Base-by-base conservation (phyloP, 2,797 vertebrate genomes). In the Phoxinus dragarum region DNA sequence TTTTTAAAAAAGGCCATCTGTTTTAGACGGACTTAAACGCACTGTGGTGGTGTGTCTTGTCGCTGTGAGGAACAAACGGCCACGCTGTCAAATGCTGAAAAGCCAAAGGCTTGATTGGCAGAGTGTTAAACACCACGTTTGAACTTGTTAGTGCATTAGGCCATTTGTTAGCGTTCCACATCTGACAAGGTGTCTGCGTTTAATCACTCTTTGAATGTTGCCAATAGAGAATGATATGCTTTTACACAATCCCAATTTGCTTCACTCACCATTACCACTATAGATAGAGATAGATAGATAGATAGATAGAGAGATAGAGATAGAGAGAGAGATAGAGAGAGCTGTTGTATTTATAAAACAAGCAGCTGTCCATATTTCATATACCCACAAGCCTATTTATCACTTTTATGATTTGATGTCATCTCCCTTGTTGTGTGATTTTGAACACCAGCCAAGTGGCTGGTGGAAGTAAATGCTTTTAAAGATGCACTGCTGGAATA, bases 41-140 rank as follows among this genome's bases (percentile, higher is more conserved):
- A 89, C 90, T 90, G 88, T 92, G 91, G 88, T 88, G 89, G 92
- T 91, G 92, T 90, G 87, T 92, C n/a, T 1, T 90, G 90, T 94
- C 91, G 90, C 94, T 93, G 87, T 82, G 89, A 93, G 93, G 92
- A 92, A 90, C 82, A 86, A 89, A 91, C 91, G 92, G 92, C 89
- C 90, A 85, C 49, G 86, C 91, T 93, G 93, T 94, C 94, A 93
- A 90, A 94, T 90, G 89, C 88, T 90, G 91, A 94, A 94, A 94
- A 93, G 92, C 94, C 92, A 92, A 88, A 61, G 91, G 91, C 91
- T 91, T 95, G 94, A 95, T 94, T 95, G 94, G 93, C 94, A 95
- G 89, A 84, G 89, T 92, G 93, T 94, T 93, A 94, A 95, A 94
- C 92, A 93, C 89, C 87, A 86, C 90, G 89, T 93, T 95, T 94